Evolutionary conservation across 2,888 invertebrate genomes (phyloP).

Genomic region (Diploptera punctata): DNA sequence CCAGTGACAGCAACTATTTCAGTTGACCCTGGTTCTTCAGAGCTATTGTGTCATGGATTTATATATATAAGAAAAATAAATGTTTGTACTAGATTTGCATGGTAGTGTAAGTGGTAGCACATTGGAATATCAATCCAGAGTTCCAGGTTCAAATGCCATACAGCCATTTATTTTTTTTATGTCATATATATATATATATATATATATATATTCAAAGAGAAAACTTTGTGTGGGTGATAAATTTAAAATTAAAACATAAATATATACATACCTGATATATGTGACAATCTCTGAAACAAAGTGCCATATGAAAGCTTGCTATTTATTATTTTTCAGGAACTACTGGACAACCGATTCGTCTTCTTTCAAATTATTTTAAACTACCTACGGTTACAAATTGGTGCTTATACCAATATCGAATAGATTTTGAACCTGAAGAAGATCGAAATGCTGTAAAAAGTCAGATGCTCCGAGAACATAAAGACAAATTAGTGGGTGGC

Average conservation of each 20-base stretch:
- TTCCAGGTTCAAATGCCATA: no score
- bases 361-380: conserved; percentile 74
- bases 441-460: conserved; percentile 69
- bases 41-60: background rate
- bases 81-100: no score
- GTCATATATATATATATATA: background rate
- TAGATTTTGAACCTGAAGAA: conserved; percentile 75
- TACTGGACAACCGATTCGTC: conserved; percentile 57
- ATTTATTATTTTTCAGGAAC: conserved; percentile 55
- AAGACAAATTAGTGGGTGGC: conserved; percentile 61
- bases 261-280: background rate
- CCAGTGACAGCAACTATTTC: background rate
- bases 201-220: background rate
- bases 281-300: background rate
- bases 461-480: conserved; percentile 64
- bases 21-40: background rate
- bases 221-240: background rate
- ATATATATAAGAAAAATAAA: no score
- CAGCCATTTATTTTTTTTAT: no score
- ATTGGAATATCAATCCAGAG: no score
- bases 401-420: conserved; percentile 76
- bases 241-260: background rate
- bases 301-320: background rate
- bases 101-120: no score
- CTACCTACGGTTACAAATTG: conserved; percentile 68